Conservation (phyloP, 2,113 vertebrate species). For the Mormoops blainvillei region DNA sequence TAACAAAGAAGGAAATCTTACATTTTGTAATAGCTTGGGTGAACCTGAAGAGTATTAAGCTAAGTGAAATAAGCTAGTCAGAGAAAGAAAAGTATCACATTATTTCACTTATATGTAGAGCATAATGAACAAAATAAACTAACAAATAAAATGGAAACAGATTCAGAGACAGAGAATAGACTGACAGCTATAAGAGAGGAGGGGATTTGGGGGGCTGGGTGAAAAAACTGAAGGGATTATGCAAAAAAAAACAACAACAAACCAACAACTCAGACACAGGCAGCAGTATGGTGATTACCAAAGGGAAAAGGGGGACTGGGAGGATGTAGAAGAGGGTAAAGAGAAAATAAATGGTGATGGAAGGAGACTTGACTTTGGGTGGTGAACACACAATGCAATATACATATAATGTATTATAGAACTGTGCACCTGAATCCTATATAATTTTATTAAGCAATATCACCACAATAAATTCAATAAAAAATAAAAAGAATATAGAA, state of each 20-base stretch:
- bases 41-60: neutral
- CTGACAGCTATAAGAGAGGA: neutral
- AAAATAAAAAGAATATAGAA: neutral
- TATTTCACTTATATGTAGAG: neutral
- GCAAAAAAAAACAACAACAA: neutral
- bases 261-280: neutral
- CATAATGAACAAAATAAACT: neutral
- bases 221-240: neutral
- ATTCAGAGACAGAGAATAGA: neutral
- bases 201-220: neutral
- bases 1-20: neutral
- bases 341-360: neutral
- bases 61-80: neutral
- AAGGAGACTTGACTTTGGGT: neutral
- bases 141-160: neutral
- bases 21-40: neutral
- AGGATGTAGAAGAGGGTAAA: neutral
- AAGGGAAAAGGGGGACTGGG: fast-evolving
- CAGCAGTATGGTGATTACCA: neutral
- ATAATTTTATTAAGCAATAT: neutral
- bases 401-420: neutral
- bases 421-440: neutral
- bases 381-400: neutral
- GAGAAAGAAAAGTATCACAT: neutral
- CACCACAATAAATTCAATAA: neutral